Conservation (phyloP, 2,888 invertebrate genomes). For the Eupithecia inturbata region DNA sequence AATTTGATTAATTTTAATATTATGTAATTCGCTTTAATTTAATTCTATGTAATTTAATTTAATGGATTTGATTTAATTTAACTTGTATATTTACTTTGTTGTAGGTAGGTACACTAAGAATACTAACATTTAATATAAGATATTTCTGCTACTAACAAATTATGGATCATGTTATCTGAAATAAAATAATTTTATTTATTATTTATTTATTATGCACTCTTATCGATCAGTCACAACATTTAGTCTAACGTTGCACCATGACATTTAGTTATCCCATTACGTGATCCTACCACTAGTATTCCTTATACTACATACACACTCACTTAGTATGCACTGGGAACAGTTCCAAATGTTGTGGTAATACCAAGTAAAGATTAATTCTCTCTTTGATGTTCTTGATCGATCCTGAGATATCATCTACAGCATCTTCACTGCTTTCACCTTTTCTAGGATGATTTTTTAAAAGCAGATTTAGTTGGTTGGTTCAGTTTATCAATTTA, state of each 20-base stretch:
- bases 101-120: too few relatives aligned
- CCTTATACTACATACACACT: too few relatives aligned
- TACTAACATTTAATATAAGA: too few relatives aligned
- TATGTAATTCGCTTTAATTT: too few relatives aligned
- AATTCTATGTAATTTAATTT: too few relatives aligned
- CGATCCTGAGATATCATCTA: neutral
- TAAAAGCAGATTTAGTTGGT: neutral
- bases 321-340: slow-evolving; percentile 13
- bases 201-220: too few relatives aligned
- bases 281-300: neutral
- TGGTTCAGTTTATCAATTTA: neutral
- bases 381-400: neutral
- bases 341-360: neutral
- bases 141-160: too few relatives aligned
- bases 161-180: too few relatives aligned
- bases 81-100: too few relatives aligned
- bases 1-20: too few relatives aligned
- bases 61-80: too few relatives aligned
- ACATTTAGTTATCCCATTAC: neutral
- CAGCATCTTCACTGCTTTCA: neutral
- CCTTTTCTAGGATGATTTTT: neutral
- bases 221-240: slow-evolving; percentile 18
- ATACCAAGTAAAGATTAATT: neutral
- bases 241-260: slow-evolving; percentile 14
- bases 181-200: too few relatives aligned